phyloP scores from a whole-genome alignment of 1,140 invertebrate species.

The Listronotus oregonensis region DNA sequence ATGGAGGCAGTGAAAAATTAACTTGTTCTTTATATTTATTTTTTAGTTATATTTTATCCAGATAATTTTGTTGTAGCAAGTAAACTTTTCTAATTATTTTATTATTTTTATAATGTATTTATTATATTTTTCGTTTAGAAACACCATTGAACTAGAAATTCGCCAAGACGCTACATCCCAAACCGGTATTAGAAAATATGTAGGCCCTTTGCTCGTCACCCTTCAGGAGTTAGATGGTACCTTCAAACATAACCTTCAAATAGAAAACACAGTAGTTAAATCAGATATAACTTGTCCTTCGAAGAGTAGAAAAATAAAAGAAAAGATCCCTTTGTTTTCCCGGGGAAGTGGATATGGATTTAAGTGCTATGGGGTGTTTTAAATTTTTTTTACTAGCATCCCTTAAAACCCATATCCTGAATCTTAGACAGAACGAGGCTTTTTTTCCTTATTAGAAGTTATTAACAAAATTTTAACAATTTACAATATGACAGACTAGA shows the following conservation, averaged over 20 bases:
- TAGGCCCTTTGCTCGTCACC: slow-evolving; percentile 90
- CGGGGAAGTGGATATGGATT: slow-evolving; percentile 98
- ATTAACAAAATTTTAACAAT: no score
- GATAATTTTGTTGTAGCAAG: no score
- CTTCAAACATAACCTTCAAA: slow-evolving; percentile 94
- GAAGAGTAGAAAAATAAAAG: slow-evolving; percentile 95
- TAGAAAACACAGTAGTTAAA: slow-evolving; percentile 94
- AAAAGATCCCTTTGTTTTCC: slow-evolving; percentile 98
- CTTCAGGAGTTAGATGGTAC: slow-evolving; percentile 98
- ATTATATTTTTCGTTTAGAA: slow-evolving; percentile 61
- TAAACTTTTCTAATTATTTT: no score
- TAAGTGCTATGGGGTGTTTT: slow-evolving; percentile 92
- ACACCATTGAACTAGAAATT: slow-evolving; percentile 96
- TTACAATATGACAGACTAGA: no score
- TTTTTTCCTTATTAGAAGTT: no score
- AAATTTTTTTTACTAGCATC: no score
- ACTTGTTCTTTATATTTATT: no score
- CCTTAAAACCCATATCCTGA: no score
- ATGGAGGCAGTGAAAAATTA: no score
- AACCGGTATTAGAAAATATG: slow-evolving; percentile 82
- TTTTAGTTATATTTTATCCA: no score
- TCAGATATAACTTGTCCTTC: slow-evolving; percentile 99
- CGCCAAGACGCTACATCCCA: slow-evolving; percentile 85
- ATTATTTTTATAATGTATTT: no score
- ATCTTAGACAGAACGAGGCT: no score